Percentiles rank a stretch among this genome's conserved stretches.
phyloP scores from a whole-genome alignment of 2,113 vertebrate species.

The Mungos mungo region DNA sequence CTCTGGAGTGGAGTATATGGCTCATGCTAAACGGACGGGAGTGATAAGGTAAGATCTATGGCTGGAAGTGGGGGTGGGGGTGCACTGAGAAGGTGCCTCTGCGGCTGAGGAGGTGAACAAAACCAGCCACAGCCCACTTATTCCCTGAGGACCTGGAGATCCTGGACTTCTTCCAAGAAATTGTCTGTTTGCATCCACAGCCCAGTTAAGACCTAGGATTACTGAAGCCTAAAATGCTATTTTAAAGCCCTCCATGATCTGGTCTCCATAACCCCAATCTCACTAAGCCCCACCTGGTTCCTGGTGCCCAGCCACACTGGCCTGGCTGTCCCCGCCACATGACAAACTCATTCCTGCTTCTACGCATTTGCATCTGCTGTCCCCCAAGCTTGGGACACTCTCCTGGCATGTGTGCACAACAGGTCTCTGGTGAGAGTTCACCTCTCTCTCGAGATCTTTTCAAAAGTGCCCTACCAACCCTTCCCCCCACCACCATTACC shows the following conservation, averaged over 20 bases:
- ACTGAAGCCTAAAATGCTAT: background rate
- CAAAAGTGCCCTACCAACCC: background rate
- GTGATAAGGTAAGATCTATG: conserved; percentile 81
- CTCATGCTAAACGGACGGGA: conserved; percentile 78
- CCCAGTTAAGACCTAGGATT: conserved; percentile 10
- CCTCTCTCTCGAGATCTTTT: background rate
- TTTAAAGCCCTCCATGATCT: background rate
- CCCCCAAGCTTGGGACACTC: background rate
- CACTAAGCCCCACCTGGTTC: rapidly evolving
- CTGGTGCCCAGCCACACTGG: background rate
- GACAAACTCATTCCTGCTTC: background rate
- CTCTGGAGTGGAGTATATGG: conserved; percentile 76
- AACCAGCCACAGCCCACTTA: background rate
- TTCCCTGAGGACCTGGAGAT: background rate
- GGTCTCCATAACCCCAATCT: background rate
- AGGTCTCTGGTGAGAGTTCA: background rate
- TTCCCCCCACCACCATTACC: too few relatives aligned
- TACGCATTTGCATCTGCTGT: background rate
- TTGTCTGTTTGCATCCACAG: background rate
- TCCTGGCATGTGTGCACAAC: background rate
- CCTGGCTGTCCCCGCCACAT: background rate
- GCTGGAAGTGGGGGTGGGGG: conserved; percentile 22
- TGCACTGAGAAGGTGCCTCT: conserved; percentile 41
- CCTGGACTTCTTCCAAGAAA: conserved; percentile 48
- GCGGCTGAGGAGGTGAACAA: background rate